Conservation (phyloP, 2,113 vertebrate genomes). For the Ornithorhynchus anatinus region DNA sequence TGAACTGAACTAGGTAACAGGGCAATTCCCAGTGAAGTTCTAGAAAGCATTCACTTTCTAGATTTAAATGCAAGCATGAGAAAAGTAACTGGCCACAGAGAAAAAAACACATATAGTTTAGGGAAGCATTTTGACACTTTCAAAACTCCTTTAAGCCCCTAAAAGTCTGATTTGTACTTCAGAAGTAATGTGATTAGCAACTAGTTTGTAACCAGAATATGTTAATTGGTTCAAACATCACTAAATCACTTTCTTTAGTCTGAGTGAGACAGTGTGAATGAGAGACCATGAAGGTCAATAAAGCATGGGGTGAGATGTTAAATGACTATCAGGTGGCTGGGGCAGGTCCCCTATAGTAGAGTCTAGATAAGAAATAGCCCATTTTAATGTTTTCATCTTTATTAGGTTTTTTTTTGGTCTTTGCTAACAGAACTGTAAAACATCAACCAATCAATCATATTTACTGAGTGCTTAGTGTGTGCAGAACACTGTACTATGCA, state of each 20-base stretch:
- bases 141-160: slow-evolving; percentile 53
- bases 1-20: too few species aligned
- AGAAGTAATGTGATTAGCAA: slow-evolving; percentile 73
- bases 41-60: neutral
- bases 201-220: slow-evolving; percentile 62
- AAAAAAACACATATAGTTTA: slow-evolving; percentile 27
- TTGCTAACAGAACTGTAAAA: too few species aligned
- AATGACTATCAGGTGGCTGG: neutral
- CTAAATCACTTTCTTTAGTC: slow-evolving; percentile 59
- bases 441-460: too few species aligned
- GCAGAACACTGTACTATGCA: too few species aligned
- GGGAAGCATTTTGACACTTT: slow-evolving; percentile 61
- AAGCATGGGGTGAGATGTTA: neutral
- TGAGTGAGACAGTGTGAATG: slow-evolving; percentile 56
- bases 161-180: slow-evolving; percentile 74
- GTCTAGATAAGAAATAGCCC: neutral
- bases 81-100: slow-evolving; percentile 51
- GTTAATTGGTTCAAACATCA: slow-evolving; percentile 70
- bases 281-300: slow-evolving; percentile 38
- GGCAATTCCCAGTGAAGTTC: slow-evolving; percentile 57
- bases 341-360: slow-evolving; percentile 32
- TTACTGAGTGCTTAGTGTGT: too few species aligned
- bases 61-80: slow-evolving; percentile 47
- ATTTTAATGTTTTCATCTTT: too few species aligned
- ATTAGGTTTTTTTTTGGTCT: too few species aligned